Evolutionary conservation across 2,113 vertebrate species (phyloP).

Genomic region (Dipodomys merriami): DNA sequence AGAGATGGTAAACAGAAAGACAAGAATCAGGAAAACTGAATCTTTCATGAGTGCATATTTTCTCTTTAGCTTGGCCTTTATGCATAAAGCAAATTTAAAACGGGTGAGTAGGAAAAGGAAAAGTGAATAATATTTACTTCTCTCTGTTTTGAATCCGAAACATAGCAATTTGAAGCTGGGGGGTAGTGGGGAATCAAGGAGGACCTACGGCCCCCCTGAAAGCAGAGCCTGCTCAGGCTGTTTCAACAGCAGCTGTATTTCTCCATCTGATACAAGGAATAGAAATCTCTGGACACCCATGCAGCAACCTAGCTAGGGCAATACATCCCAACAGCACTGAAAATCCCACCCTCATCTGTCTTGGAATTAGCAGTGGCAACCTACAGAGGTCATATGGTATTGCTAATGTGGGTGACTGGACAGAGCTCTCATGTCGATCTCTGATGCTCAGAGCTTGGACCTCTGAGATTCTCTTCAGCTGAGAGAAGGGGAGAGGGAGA

Average conservation of each 20-base stretch:
- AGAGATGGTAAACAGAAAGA: conserved; percentile 27
- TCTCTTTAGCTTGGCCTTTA: not conserved
- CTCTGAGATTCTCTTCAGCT: not conserved
- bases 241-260: not conserved
- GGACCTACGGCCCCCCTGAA: not conserved
- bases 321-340: not conserved
- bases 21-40: not conserved
- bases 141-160: not conserved
- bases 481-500: not conserved
- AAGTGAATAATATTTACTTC: not conserved
- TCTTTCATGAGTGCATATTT: not conserved
- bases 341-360: not conserved
- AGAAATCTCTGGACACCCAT: not conserved
- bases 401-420: not conserved
- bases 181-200: too few relatives aligned
- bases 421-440: not conserved
- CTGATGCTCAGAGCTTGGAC: not conserved
- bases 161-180: not conserved
- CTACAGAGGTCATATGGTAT: not conserved
- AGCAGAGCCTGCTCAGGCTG: not conserved
- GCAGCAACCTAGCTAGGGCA: not conserved
- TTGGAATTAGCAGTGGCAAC: not conserved
- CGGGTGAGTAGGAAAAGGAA: not conserved
- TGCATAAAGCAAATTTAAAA: not conserved
- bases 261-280: not conserved